Base-by-base conservation (phyloP, 2,113 vertebrate genomes). In the Calcarius ornatus region DNA sequence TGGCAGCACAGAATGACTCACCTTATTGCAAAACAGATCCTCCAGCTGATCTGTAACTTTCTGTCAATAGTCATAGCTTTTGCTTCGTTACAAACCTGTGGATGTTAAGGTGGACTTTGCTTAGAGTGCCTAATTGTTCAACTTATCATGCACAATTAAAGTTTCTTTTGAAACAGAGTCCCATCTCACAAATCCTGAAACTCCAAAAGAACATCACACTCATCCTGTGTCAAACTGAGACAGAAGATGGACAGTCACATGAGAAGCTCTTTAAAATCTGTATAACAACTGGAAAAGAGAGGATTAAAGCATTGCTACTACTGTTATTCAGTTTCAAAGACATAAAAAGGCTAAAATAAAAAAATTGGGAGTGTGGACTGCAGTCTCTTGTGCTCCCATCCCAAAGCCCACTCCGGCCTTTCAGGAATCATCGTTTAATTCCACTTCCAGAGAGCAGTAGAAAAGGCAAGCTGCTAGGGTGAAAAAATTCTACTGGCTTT, bases 131-230 rank as follows among this genome's bases (percentile, higher is more conserved):
- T 51, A 48, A 60, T 20, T 45, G 4, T 45, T 69, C 31, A 90
- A 48, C 15, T 57, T 3, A 0, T 66, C 19, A 60, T 0, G 1
- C 40, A 8, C 4, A 66, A 37, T 37, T 80, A 25, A 48, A 75
- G 4, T 75, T 81, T 81, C 23, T 20, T 60, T 78, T 88, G 43
- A 85, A 91, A 78, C 7, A 27, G 15, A 54, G 31, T 65, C 7
- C 5, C 5, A 43, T 47, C 22, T 90, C 35, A 33, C 50, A 88
- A 80, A 81, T 69, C 13, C 12, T 30, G n/a, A 45, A 11, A 60
- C 69, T 86, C 75, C 38, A 53, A 24, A 82, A 42, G 31, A 86
- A 47, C 9, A 3, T 27, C 63, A 71, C 1, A 35, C 6, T 50
- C 7, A 50, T 56, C 25, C 37, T 64, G 17, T 54, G 18, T 19